Conservation (phyloP, 2,797 vertebrate species). For the Cottoperca gobio region DNA sequence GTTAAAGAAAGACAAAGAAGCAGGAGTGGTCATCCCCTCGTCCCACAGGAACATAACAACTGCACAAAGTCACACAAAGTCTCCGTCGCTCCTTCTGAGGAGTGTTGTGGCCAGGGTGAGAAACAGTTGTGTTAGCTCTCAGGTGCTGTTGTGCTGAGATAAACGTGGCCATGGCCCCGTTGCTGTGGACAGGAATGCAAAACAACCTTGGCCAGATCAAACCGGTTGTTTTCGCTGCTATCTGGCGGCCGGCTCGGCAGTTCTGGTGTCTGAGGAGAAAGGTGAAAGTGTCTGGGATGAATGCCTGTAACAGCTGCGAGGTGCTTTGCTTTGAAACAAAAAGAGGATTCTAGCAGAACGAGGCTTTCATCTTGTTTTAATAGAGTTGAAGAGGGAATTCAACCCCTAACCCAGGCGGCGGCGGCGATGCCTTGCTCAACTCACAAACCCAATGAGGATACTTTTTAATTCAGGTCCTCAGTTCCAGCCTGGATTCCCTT, state of each 20-base stretch:
- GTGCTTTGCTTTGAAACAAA: neutral
- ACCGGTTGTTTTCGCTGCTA: slow-evolving; percentile 89
- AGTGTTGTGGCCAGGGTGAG: slow-evolving; percentile 20
- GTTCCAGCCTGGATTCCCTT: slow-evolving; percentile 30
- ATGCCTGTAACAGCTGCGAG: slow-evolving; percentile 47
- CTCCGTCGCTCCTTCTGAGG: slow-evolving; percentile 4
- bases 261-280: slow-evolving; percentile 78
- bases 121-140: slow-evolving; percentile 61
- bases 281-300: slow-evolving; percentile 83
- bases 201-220: slow-evolving; percentile 93
- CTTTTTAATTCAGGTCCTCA: slow-evolving; percentile 29
- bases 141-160: slow-evolving; percentile 81
- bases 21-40: neutral
- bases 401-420: slow-evolving; percentile 6
- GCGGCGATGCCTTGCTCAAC: slow-evolving; percentile 29
- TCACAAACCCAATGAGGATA: slow-evolving; percentile 17
- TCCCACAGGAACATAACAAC: neutral
- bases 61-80: neutral
- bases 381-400: neutral
- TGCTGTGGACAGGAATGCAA: slow-evolving; percentile 87
- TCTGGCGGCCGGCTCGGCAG: slow-evolving; percentile 82
- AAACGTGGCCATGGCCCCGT: slow-evolving; percentile 70
- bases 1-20: slow-evolving; percentile 5
- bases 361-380: neutral
- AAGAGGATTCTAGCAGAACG: too few species aligned